Conservation (phyloP, 2,113 vertebrate genomes). For the Lampris incognitus region DNA sequence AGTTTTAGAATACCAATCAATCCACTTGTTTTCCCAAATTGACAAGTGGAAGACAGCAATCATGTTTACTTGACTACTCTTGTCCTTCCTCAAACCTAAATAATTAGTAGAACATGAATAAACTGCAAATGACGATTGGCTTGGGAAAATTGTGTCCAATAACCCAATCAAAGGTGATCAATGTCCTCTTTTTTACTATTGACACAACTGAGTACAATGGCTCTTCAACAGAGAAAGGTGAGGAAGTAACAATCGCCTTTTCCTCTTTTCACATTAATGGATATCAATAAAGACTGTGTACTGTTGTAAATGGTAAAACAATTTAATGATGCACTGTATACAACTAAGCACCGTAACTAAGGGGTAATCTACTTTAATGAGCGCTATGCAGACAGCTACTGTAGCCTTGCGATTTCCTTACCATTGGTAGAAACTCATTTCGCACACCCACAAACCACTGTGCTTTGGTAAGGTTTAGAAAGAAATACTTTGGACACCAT, state of each 20-base stretch:
- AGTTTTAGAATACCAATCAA: slow-evolving; percentile 18
- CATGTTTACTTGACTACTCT: slow-evolving; percentile 19
- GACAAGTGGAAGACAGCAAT: slow-evolving; percentile 30
- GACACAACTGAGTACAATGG: slow-evolving; percentile 35
- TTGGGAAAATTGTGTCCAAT: slow-evolving; percentile 53
- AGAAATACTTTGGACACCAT: background rate
- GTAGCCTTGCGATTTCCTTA: slow-evolving; percentile 29
- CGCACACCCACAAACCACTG: too few species aligned
- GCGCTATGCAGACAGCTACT: background rate
- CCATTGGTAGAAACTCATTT: slow-evolving; percentile 7
- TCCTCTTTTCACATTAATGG: slow-evolving; percentile 55
- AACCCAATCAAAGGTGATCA: slow-evolving; percentile 64
- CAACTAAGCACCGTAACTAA: slow-evolving; percentile 49
- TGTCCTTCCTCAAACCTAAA: slow-evolving; percentile 21
- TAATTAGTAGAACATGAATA: slow-evolving; percentile 52
- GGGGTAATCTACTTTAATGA: slow-evolving; percentile 33
- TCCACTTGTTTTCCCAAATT: slow-evolving; percentile 41
- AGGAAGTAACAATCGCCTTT: slow-evolving; percentile 60
- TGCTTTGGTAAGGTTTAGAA: background rate
- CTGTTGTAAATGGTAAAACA: slow-evolving; percentile 59
- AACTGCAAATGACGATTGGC: slow-evolving; percentile 49
- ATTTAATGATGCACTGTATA: slow-evolving; percentile 55
- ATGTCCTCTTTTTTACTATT: slow-evolving; percentile 52
- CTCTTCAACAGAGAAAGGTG: slow-evolving; percentile 66
- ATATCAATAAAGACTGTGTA: slow-evolving; percentile 53